These are phyloP conservation scores for Squalus acanthias DNA, from an alignment of 2,797 vertebrate genomes.

Conservation along the genomic window DNA sequence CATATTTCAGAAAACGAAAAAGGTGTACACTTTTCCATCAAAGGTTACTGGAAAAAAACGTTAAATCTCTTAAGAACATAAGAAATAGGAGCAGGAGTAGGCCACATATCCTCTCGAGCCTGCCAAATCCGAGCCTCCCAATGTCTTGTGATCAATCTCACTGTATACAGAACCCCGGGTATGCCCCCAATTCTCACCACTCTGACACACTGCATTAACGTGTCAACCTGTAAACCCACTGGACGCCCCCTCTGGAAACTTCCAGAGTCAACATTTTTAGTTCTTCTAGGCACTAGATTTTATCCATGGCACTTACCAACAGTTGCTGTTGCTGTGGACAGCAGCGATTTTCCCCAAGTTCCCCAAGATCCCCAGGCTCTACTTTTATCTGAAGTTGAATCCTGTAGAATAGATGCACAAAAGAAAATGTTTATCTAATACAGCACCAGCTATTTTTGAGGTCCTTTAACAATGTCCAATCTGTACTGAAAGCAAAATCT, in stretches of 20 bases:
- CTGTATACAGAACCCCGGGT: not conserved
- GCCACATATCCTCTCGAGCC: too few relatives aligned
- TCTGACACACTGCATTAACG: not conserved
- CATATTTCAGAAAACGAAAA: not conserved
- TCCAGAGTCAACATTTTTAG: not conserved
- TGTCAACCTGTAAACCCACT: not conserved
- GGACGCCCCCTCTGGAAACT: not conserved
- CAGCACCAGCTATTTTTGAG: not conserved
- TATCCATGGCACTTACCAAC: conserved; percentile 68
- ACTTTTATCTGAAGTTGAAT: conserved; percentile 7
- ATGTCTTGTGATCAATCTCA: not conserved
- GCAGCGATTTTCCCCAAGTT: conserved; percentile 86
- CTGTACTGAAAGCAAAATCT: not conserved
- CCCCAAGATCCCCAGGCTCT: conserved; percentile 64
- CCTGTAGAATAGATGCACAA: conserved; percentile 7
- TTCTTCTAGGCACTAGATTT: not conserved
- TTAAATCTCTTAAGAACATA: not conserved
- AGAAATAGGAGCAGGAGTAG: too few relatives aligned
- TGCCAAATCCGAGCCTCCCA: not conserved
- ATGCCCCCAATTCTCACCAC: not conserved
- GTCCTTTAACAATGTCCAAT: not conserved
- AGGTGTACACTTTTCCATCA: not conserved
- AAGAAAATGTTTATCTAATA: not conserved
- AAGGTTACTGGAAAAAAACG: not conserved
- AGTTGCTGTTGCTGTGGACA: conserved; percentile 84